Conservation (phyloP, 2,113 vertebrate genomes). For the Tachysurus vachellii region DNA sequence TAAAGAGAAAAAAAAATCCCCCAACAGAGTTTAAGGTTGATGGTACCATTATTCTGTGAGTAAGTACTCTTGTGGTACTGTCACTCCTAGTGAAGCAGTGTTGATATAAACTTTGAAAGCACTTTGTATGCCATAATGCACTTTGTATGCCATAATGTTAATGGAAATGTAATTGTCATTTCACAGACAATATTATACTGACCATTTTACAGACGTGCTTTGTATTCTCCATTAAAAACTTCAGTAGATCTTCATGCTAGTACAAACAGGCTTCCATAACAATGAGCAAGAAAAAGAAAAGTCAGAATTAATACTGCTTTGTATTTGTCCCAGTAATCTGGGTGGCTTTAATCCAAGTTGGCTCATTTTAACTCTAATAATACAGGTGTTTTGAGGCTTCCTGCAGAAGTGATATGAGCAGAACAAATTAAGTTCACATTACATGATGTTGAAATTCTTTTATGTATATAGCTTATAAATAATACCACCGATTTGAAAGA, state of each 20-base stretch:
- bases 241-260: neutral
- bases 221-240: neutral
- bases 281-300: neutral
- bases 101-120: no score
- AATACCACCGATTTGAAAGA: neutral
- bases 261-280: neutral
- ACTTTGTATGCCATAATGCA: no score
- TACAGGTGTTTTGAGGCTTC: neutral
- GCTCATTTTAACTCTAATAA: neutral
- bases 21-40: no score
- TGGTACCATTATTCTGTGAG: no score
- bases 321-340: neutral
- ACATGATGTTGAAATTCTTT: neutral
- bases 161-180: no score
- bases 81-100: no score
- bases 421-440: neutral
- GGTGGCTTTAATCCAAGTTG: neutral
- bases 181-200: no score
- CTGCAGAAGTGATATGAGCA: neutral
- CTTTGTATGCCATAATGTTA: no score
- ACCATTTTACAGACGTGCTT: neutral
- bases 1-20: no score
- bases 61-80: no score
- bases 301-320: neutral
- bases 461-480: neutral